Evolutionary conservation across 2,797 vertebrate genomes (phyloP), one percentile per base, ranked within the genome.

Genomic region (Anguilla megastoma): DNA sequence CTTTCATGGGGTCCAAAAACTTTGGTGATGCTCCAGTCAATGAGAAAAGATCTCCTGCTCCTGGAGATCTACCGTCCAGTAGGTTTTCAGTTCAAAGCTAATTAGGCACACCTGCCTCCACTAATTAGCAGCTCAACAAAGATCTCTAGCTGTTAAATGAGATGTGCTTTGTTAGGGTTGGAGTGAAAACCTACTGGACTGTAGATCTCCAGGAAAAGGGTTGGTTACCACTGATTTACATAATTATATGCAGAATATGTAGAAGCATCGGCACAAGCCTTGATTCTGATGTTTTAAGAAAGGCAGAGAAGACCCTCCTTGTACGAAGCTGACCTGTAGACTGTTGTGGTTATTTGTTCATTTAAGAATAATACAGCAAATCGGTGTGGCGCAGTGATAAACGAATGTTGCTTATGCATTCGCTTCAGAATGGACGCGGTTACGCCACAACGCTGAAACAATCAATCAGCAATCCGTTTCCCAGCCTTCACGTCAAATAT

Each of bases 191-290:
- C 41, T 45, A 0, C 41, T 45, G 41, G 41, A 45, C 41, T 45
- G 41, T 45, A 45, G 41, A 45, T 45, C 41, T 45, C 41, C 41
- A 45, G 41, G 41, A 45, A 45, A 45, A 45, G 41, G 41, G 41
- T 45, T 45, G 41, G 41, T 45, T 45, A 45, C 41, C 41, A 45
- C 41, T 45, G 41, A 45, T 92, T 95, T 92, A 93, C 94, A 95
- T 96, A 95, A 95, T 96, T 94, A 95, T 91, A 92, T 91, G 91
- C 91, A 91, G 92, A 95, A 93, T 92, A 96, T 97, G 95, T 96
- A 96, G 95, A 93, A 92, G 91, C 91, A 88, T 88, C 93, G 95
- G 94, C 94, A 93, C 94, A 93, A 94, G 94, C 90, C 93, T 95
- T 94, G 27, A 27, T 69, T 69, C 92, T 95, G 95, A 95, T 95